A percentile compares a stretch with the other conserved stretches of the same genome.
These are phyloP conservation scores for Drosophila simulans DNA, from an alignment of 1,140 invertebrate genomes.

Conservation along the genomic window DNA sequence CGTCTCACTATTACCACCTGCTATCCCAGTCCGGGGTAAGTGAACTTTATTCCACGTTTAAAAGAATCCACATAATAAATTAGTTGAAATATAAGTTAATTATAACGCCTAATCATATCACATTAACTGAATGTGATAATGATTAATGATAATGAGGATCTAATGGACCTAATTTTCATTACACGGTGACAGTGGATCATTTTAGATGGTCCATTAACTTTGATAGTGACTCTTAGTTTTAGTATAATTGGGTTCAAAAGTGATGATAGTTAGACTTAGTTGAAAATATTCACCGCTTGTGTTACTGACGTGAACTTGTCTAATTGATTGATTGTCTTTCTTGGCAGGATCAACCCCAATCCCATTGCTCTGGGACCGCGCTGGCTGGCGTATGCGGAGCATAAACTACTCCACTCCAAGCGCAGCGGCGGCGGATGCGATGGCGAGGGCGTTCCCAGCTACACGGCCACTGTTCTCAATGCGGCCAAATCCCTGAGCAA, in stretches of 20 bases:
- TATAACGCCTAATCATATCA: not conserved
- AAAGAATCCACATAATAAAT: not conserved
- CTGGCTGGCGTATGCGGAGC: conserved; percentile 93
- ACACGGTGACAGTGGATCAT: not conserved
- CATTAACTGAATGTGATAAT: conserved; percentile 1
- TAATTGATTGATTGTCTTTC: conserved; percentile 23
- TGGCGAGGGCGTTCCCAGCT: conserved; percentile 92
- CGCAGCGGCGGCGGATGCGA: conserved; percentile 95
- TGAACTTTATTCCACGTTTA: not conserved
- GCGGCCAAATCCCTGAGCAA: conserved; percentile 96
- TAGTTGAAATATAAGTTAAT: not conserved
- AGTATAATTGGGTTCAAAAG: not conserved
- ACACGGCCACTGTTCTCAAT: conserved; percentile 97
- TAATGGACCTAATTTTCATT: not conserved
- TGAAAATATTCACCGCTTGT: not conserved
- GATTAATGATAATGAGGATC: not conserved
- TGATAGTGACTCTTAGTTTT: not conserved
- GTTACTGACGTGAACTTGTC: not conserved
- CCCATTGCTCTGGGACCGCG: conserved; percentile 95
- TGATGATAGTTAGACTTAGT: not conserved
- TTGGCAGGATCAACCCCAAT: conserved; percentile 90
- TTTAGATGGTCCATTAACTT: not conserved
- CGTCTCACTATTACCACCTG: conserved; percentile 94
- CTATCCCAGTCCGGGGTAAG: conserved; percentile 90
- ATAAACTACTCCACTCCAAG: conserved; percentile 91